Base-by-base conservation (phyloP, 2,888 invertebrate species). In the Drosophila tripunctata region DNA sequence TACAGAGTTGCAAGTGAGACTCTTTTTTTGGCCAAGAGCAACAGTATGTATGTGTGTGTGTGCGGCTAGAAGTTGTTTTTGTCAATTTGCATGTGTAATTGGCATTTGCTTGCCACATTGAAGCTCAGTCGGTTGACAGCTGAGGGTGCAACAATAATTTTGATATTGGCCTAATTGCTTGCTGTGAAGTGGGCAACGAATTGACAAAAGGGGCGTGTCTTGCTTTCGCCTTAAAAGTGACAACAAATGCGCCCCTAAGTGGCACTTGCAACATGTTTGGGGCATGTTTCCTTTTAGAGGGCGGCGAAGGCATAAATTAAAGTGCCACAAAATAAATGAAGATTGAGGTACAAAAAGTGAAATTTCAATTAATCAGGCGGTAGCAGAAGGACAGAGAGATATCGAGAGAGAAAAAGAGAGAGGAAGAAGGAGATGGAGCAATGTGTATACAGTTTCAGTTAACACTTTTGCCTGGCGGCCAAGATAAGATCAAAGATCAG, bases 401-500 rank as follows among this genome's bases (percentile, higher is more conserved):
- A n/a, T n/a, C n/a, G n/a, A 19, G 14, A 14, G 10, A 33, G 35
- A 15, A 15, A 14, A 2, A 17, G 35, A 31, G 21, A 35, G 12
- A 1, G 3, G 31, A 1, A 27, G 14, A 19, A 27, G 2, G 14
- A 35, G 44, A 12, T 6, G 19, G n/a, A 19, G 35, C 27, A 6
- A 8, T 22, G 17, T 24, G 40, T 43, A 40, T 51, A 51, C 41
- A 33, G 44, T 75, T 52, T 65, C 66, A 58, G 60, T 69, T 67
- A 81, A 82, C 85, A 80, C 85, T 85, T 72, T 69, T 73, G 63
- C 61, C 71, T 58, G 60, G n/a, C 31, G 52, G 55, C n/a, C n/a
- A 55, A 58, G 78, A 75, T 75, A 82, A 67, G 84, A 80, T 83
- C 84, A 80, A 67, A 83, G 69, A 86, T 80, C 86, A 80, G 51